Evolutionary conservation across 2,888 invertebrate genomes (phyloP).

Genomic region (Heliconius hortense): DNA sequence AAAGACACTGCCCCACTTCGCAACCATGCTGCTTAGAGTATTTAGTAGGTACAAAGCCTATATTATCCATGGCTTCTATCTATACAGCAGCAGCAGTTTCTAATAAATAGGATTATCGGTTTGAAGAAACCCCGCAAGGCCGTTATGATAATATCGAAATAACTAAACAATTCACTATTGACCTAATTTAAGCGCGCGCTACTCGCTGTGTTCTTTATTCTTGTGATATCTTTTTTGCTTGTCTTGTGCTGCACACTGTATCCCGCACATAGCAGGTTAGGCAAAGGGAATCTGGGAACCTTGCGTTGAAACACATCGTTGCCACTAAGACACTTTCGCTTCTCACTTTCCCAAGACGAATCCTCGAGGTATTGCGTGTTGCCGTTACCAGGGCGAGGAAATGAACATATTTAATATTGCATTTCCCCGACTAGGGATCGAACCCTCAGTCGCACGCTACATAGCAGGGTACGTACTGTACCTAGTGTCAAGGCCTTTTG

Average conservation of each 20-base stretch:
- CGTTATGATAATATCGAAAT: conserved; percentile 17
- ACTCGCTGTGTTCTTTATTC: not conserved
- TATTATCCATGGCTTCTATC: conserved; percentile 18
- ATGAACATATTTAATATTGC: no score
- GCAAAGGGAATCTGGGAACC: no score
- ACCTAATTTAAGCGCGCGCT: conserved; percentile 6
- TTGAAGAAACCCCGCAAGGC: conserved; percentile 18
- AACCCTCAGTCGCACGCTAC: no score
- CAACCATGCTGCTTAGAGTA: not conserved
- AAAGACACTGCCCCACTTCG: not conserved
- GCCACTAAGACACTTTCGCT: no score
- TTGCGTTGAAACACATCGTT: no score
- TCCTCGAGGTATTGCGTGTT: no score
- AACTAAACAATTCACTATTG: conserved; percentile 6
- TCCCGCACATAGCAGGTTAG: not conserved
- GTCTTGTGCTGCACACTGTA: not conserved
- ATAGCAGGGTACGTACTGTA: no score
- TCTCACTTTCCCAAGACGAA: no score
- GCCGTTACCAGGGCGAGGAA: no score
- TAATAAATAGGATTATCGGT: conserved; percentile 23
- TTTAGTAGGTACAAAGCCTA: conserved; percentile 8
- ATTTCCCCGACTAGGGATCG: no score
- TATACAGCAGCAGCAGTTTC: conserved; percentile 17
- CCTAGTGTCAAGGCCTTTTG: no score
- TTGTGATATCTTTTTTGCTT: not conserved